Evolutionary conservation across 2,888 invertebrate species (phyloP).

Genomic region (Luffia ferchaultella): DNA sequence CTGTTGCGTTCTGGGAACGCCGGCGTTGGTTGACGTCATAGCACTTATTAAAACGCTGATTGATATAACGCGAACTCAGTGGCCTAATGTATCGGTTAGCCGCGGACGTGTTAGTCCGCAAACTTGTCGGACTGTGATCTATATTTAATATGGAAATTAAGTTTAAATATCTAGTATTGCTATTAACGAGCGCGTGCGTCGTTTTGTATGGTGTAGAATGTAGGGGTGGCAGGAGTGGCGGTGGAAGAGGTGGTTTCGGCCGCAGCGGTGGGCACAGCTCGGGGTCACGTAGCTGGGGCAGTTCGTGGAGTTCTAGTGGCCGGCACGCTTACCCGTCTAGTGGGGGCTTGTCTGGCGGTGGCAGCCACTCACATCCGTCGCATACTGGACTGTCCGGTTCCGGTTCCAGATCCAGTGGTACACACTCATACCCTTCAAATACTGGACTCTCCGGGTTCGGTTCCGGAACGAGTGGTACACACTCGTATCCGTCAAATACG

Average conservation of each 20-base stretch:
- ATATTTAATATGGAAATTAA: no score
- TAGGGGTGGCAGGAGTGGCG: constrained; percentile 4
- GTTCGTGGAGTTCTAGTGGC: background rate
- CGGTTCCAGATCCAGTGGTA: background rate
- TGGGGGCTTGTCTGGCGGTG: background rate
- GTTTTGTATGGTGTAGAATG: no score
- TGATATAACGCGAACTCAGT: no score
- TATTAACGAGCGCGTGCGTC: no score
- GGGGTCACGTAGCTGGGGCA: background rate
- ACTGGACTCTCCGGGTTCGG: background rate
- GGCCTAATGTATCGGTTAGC: no score
- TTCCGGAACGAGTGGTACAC: background rate
- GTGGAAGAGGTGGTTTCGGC: background rate
- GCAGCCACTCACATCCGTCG: background rate
- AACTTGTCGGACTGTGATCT: no score
- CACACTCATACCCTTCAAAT: background rate
- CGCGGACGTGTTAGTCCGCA: no score
- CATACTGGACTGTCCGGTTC: background rate
- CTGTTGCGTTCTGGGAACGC: no score
- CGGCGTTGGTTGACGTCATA: no score
- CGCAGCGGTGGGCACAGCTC: background rate
- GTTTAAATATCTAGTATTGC: no score
- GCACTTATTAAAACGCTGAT: no score
- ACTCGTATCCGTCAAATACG: background rate
- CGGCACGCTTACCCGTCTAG: background rate